Percentiles rank a stretch among this genome's conserved stretches.
Conservation (phyloP, 2,888 invertebrate species). For the Hermaeophaga mercurialis region DNA sequence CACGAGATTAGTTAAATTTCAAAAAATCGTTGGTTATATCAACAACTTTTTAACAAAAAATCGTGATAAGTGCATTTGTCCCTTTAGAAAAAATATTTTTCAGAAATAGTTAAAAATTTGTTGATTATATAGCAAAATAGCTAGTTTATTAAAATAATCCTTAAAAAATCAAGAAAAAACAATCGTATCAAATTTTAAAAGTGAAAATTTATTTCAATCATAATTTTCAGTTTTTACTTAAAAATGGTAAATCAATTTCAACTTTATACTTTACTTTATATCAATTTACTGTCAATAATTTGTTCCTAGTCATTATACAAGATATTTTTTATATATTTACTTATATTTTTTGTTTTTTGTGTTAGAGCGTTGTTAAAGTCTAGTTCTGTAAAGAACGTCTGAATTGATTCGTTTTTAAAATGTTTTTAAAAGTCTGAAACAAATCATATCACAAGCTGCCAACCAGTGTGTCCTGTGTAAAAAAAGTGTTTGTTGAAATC, state of each 20-base stretch:
- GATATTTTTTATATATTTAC: constrained; percentile 20
- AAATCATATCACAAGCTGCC: too few relatives aligned
- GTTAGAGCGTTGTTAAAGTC: too few relatives aligned
- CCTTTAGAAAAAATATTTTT: background rate
- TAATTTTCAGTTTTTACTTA: background rate
- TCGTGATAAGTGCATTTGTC: background rate
- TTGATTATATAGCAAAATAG: background rate
- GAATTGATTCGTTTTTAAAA: too few relatives aligned
- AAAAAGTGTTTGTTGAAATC: too few relatives aligned
- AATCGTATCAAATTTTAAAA: constrained; percentile 18
- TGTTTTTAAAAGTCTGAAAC: too few relatives aligned
- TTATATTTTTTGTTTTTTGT: constrained; percentile 5
- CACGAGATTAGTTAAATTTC: constrained; percentile 11
- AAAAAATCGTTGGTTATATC: background rate
- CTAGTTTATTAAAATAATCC: background rate
- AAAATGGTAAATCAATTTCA: background rate
- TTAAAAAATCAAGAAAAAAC: background rate
- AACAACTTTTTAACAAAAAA: background rate
- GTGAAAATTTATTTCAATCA: constrained; percentile 10
- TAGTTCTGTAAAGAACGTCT: too few relatives aligned
- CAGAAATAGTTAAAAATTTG: background rate
- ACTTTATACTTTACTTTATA: too few relatives aligned
- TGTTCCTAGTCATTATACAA: constrained; percentile 1
- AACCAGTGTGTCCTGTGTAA: too few relatives aligned
- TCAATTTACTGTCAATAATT: background rate